Conservation (phyloP, 2,888 invertebrate genomes). For the Drosophila nr. perissopoda region DNA sequence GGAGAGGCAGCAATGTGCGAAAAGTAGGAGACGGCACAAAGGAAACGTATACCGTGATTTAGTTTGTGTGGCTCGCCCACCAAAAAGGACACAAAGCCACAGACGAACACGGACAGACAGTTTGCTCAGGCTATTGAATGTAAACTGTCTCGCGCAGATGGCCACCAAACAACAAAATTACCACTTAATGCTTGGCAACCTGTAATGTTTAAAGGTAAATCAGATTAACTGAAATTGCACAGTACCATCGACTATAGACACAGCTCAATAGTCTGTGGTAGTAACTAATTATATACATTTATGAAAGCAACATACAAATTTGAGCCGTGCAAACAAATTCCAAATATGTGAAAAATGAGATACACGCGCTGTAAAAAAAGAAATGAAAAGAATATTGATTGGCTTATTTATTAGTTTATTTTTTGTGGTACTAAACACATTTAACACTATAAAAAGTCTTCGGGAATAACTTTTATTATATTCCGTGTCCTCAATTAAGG, state of each 20-base stretch:
- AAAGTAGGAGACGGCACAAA: slow-evolving; percentile 19
- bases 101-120: slow-evolving; percentile 8
- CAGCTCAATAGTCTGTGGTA: background rate
- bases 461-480: background rate
- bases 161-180: slow-evolving; percentile 23
- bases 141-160: slow-evolving; percentile 8
- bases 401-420: background rate
- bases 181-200: background rate
- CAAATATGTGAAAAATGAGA: background rate
- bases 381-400: background rate
- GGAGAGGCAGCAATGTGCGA: background rate
- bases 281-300: background rate
- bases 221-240: background rate
- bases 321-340: background rate
- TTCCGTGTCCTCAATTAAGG: background rate
- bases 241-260: background rate
- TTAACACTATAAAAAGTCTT: background rate
- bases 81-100: slow-evolving; percentile 3
- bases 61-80: slow-evolving; percentile 42
- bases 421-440: background rate
- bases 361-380: background rate
- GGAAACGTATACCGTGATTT: slow-evolving; percentile 40
- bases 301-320: background rate
- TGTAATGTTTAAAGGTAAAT: background rate
- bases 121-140: slow-evolving; percentile 16